phyloP scores from a whole-genome alignment of 2,113 vertebrate species.

The Pyrgilauda ruficollis region DNA sequence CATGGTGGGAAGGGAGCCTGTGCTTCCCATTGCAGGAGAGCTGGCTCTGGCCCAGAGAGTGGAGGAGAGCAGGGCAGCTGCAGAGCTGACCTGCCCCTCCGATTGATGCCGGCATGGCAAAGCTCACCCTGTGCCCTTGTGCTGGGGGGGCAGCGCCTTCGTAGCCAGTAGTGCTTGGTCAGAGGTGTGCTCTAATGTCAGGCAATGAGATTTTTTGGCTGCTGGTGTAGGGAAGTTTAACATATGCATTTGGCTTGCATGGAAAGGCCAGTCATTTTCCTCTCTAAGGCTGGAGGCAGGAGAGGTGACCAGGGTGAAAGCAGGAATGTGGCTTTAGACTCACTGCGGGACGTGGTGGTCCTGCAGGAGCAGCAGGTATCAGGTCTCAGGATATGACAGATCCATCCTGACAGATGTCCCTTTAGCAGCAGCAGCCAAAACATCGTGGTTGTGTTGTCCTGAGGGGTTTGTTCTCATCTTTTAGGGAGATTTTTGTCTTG shows the following conservation, averaged over 20 bases:
- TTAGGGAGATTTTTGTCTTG: background rate
- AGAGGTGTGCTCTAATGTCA: background rate
- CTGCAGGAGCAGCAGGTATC: background rate
- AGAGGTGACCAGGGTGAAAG: background rate
- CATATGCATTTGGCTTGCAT: fast-evolving
- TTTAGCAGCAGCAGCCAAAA: background rate
- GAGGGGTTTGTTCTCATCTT: background rate
- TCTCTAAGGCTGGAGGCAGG: background rate
- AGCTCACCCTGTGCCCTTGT: background rate
- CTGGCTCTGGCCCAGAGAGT: background rate
- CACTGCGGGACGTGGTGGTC: background rate
- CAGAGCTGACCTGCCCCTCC: background rate
- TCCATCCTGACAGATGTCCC: background rate
- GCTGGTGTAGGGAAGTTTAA: background rate
- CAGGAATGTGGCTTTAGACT: background rate
- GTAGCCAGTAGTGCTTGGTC: background rate
- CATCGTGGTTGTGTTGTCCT: fast-evolving
- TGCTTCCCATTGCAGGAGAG: background rate
- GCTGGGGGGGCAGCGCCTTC: background rate
- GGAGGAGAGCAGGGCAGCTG: background rate
- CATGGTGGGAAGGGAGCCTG: background rate
- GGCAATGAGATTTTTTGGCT: background rate
- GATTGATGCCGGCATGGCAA: background rate
- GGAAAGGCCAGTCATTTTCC: background rate
- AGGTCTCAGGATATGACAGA: background rate